Base-by-base conservation (phyloP, 2,113 vertebrate genomes). In the Myotis brandtii region DNA sequence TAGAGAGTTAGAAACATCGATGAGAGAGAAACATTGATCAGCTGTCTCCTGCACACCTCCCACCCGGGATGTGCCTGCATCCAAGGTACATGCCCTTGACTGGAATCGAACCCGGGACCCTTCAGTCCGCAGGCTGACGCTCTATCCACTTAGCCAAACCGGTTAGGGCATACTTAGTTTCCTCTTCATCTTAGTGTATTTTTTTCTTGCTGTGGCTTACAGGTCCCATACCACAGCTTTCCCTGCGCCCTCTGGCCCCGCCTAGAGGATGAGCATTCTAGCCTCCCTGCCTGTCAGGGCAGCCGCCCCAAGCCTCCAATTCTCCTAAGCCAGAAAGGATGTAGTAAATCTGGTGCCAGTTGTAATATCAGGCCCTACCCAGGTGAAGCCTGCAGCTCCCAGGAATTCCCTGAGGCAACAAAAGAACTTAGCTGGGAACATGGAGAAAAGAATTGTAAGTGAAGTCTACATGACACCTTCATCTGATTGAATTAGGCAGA, bases 401-500 rank as follows among this genome's bases (percentile, higher is more conserved):
- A 0, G 3, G 86, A 93, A 94, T 23, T 96, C 87, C 84, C 4
- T 0, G 21, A 93, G 79, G 10, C 25, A 86, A 83, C 34, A 72
- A 27, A 37, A 90, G 23, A 72, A 84, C 23, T 9, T 25, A 67
- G 64, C 12, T 2, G 50, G 48, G 48, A 97, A 66, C 70, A 59
- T 0, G 0, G 37, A 93, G 92, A 82, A 54, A 43, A 86, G 83
- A 95, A 94, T 69, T 56, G 0, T 59, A 95, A 95, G 84, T 76
- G 93, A 89, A 0, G 0, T 56, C 48, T 69, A 54, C 46, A 18
- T 32, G 94, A 88, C 77, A 86, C n/a, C 81, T 67, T 50, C 20
- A 21, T 59, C 92, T 32, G 32, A 62, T 27, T 77, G 25, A 79
- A 85, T 93, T 34, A 95, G 85, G 67, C 66, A 40, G 59, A 25